phyloP scores from a whole-genome alignment of 35 echinoderm and acorn worm genomes.

The Stichopus chloronotus region DNA sequence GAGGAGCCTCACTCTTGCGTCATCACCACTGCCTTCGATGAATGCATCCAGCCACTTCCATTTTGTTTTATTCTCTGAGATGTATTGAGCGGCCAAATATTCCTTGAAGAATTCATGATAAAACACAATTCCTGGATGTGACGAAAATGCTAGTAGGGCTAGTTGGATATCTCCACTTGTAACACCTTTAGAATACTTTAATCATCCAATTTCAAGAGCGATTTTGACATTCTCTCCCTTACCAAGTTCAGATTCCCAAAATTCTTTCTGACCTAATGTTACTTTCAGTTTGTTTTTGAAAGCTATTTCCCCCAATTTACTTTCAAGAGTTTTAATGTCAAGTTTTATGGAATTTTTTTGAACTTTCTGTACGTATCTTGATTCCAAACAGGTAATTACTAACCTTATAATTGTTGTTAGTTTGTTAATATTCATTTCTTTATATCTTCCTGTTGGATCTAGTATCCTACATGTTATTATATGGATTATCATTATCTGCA shows the following conservation, averaged over 20 bases:
- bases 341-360: neutral
- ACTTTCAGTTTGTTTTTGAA: no score
- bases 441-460: neutral
- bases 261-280: no score
- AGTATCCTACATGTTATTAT: neutral
- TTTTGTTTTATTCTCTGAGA: neutral
- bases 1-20: neutral
- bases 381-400: slow-evolving; percentile 22
- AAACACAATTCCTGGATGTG: neutral
- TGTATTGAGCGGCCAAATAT: no score
- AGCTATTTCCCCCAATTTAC: no score
- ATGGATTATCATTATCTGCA: slow-evolving; percentile 2
- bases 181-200: neutral
- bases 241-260: no score
- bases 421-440: slow-evolving; percentile 11
- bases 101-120: slow-evolving; percentile 27
- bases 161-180: neutral
- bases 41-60: neutral
- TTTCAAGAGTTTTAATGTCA: neutral
- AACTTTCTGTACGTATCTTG: slow-evolving; percentile 19
- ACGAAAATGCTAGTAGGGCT: neutral
- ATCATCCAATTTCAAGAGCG: neutral
- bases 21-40: neutral
- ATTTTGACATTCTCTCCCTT: neutral
- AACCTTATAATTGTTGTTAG: slow-evolving; percentile 13